Conservation (phyloP, 2,113 vertebrate genomes). For the Nerophis ophidion region DNA sequence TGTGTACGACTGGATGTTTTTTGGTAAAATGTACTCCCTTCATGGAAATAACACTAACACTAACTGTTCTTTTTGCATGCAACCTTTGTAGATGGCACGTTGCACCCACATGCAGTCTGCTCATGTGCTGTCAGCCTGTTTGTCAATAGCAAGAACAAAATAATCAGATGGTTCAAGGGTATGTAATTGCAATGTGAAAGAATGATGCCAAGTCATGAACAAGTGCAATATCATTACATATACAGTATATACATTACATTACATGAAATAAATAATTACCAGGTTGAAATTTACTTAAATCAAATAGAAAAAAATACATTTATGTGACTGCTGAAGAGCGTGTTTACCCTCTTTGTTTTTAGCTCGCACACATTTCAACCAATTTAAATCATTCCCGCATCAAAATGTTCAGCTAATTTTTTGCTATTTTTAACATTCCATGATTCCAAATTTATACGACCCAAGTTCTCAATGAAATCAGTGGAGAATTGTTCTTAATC, state of each 20-base stretch:
- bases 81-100: background rate
- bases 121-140: background rate
- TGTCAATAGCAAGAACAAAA: too few species aligned
- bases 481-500: too few species aligned
- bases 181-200: background rate
- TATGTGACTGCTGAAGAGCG: too few species aligned
- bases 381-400: too few species aligned
- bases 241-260: background rate
- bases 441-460: too few species aligned
- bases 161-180: background rate
- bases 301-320: background rate
- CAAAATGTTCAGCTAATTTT: too few species aligned
- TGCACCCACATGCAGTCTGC: background rate
- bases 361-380: too few species aligned
- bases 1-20: slow-evolving; percentile 6
- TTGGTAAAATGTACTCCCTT: background rate
- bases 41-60: background rate
- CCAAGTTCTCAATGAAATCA: too few species aligned
- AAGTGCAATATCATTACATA: background rate
- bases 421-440: too few species aligned
- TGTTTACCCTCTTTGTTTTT: too few species aligned
- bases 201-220: background rate
- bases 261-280: background rate
- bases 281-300: background rate
- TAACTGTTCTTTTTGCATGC: background rate